A percentile compares a stretch with the other conserved stretches of the same genome.
Evolutionary conservation across 2,113 vertebrate genomes (phyloP).

Genomic region (Callorhinus ursinus): DNA sequence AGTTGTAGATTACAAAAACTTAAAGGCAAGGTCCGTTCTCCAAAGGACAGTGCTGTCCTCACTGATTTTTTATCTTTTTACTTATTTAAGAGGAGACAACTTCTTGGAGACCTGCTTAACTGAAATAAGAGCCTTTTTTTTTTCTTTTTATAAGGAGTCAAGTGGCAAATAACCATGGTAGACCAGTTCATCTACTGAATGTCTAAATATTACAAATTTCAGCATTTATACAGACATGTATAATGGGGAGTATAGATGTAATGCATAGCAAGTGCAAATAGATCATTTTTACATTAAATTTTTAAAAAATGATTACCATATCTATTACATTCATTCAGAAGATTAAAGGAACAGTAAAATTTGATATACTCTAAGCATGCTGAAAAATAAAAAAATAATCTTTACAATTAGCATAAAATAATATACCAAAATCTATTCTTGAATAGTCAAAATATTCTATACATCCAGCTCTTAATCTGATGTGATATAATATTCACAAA

Average conservation of each 20-base stretch:
- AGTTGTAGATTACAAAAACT: conserved; percentile 67
- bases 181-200: neutral
- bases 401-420: conserved; percentile 22
- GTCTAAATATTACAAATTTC: neutral
- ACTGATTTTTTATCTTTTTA: conserved; percentile 63
- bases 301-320: neutral
- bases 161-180: conserved; percentile 45
- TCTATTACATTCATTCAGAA: neutral
- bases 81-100: conserved; percentile 60
- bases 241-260: neutral
- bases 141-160: neutral
- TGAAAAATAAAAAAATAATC: neutral
- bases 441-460: neutral
- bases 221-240: neutral
- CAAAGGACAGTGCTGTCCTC: conserved; percentile 66
- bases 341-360: neutral
- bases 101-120: conserved; percentile 52
- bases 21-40: conserved; percentile 65
- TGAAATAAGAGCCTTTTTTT: conserved; percentile 19
- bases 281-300: neutral
- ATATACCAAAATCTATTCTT: neutral
- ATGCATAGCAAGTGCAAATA: neutral
- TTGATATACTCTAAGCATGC: neutral
- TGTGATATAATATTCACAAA: neutral
- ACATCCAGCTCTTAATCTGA: neutral